Percentiles rank a stretch among this genome's conserved stretches.
Conservation (phyloP, 2,888 invertebrate genomes). For the Lomographa bimaculata region DNA sequence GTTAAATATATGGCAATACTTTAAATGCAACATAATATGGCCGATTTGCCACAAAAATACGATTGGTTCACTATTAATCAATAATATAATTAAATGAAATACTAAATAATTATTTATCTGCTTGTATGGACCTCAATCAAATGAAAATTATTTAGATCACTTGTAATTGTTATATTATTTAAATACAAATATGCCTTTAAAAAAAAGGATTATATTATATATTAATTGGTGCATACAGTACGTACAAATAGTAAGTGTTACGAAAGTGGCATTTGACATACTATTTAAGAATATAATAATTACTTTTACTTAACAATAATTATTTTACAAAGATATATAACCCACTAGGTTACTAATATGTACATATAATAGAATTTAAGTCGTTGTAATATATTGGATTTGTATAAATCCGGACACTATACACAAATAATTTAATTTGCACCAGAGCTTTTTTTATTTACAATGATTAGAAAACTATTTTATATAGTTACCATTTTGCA, state of each 20-base stretch:
- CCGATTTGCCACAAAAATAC: constrained; percentile 4
- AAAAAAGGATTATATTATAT: no score
- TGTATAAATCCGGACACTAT: constrained; percentile 5
- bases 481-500: no score
- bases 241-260: neutral
- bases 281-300: neutral
- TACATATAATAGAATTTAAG: constrained; percentile 20
- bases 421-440: neutral
- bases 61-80: no score
- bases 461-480: no score
- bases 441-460: no score
- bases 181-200: no score
- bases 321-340: constrained; percentile 14
- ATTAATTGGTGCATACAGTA: no score
- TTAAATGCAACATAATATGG: constrained; percentile 32
- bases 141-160: no score
- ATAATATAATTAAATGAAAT: no score
- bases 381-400: constrained; percentile 29
- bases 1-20: constrained; percentile 29
- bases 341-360: constrained; percentile 8
- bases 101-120: no score
- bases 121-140: no score
- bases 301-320: constrained; percentile 23
- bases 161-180: no score
- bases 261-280: constrained; percentile 4